Evolutionary conservation across 2,797 vertebrate genomes (phyloP).

Genomic region (Iguana delicatissima): DNA sequence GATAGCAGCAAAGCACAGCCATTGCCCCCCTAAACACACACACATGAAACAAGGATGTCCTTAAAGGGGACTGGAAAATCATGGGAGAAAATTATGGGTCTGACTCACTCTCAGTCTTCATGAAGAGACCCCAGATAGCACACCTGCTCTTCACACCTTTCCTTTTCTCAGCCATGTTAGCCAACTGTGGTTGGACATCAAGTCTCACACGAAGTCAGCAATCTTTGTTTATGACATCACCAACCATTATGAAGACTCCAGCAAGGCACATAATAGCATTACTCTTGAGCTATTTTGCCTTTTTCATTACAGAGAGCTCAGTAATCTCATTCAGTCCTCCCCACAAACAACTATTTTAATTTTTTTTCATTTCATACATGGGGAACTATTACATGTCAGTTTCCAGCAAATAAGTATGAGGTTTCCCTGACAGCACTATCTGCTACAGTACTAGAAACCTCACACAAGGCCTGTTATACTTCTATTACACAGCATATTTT

Average conservation of each 20-base stretch:
- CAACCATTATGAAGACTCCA: not conserved
- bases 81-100: not conserved
- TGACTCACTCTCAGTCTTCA: slow-evolving; percentile 11
- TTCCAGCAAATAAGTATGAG: not conserved
- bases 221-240: slow-evolving; percentile 3
- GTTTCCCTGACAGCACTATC: not conserved
- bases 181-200: not conserved
- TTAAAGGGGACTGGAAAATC: slow-evolving; percentile 17
- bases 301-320: not conserved
- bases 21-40: not conserved
- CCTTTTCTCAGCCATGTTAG: not conserved
- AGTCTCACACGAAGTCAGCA: not conserved
- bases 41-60: slow-evolving; percentile 3
- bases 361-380: not conserved
- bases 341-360: not conserved
- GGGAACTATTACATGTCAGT: not conserved
- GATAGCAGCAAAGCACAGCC: not conserved
- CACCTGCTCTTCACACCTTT: not conserved
- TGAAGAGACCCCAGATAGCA: not conserved
- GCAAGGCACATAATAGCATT: not conserved
- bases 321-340: not conserved
- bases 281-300: not conserved
- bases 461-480: not conserved
- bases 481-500: not conserved
- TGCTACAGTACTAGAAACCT: not conserved